Evolutionary conservation across 2,888 invertebrate genomes (phyloP).

Genomic region (Amblyteles armatorius): DNA sequence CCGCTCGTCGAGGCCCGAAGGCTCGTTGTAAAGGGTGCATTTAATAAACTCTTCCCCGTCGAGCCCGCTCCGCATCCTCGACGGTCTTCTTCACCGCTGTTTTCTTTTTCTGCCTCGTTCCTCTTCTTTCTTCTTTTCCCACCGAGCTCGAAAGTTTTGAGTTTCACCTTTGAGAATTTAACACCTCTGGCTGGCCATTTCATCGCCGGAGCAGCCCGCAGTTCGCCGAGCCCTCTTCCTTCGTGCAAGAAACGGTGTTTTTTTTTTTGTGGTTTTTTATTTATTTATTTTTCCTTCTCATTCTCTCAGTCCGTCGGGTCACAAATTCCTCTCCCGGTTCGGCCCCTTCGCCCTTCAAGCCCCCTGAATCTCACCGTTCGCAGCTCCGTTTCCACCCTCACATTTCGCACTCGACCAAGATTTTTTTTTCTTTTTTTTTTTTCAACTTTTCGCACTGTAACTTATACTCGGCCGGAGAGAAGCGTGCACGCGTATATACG

Average conservation of each 20-base stretch:
- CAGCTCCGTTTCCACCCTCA: conserved; percentile 3
- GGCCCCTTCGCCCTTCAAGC: conserved; percentile 19
- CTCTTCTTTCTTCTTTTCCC: conserved; percentile 35
- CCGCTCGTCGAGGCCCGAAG: conserved; percentile 41
- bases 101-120: conserved; percentile 44
- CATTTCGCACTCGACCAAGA: conserved; percentile 14
- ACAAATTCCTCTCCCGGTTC: conserved; percentile 41
- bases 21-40: conserved; percentile 68
- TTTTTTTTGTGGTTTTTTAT: not conserved
- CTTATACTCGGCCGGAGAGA: conserved; percentile 25
- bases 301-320: conserved; percentile 18
- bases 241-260: conserved; percentile 24
- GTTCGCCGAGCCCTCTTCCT: conserved; percentile 31
- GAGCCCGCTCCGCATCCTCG: conserved; percentile 34
- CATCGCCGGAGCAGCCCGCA: conserved; percentile 30
- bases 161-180: conserved; percentile 66
- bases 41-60: conserved; percentile 66
- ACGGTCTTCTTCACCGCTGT: conserved; percentile 40
- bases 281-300: not conserved
- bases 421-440: conserved; percentile 36
- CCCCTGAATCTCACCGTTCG: conserved; percentile 17
- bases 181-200: conserved; percentile 61
- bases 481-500: not conserved
- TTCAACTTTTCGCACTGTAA: conserved; percentile 38
- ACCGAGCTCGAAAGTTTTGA: conserved; percentile 61